These are phyloP conservation scores for Sylvia borin DNA, from an alignment of 2,797 vertebrate species.

Conservation along the genomic window DNA sequence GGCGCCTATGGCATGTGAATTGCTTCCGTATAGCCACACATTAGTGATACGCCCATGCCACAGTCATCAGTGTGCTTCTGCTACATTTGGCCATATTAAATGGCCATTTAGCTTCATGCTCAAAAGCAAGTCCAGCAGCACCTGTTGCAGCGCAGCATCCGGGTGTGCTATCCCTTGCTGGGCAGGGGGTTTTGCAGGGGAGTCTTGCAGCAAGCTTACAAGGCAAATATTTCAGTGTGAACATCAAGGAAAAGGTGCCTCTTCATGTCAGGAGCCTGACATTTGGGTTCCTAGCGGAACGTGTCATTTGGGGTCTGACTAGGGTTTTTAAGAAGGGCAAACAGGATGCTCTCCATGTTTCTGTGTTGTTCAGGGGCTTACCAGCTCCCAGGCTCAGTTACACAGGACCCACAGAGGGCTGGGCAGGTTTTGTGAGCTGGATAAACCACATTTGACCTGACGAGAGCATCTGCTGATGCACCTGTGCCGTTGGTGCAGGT, in stretches of 20 bases:
- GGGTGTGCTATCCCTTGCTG: neutral
- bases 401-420: rapidly evolving
- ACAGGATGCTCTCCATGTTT: neutral
- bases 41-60: rapidly evolving
- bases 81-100: rapidly evolving
- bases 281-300: neutral
- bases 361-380: neutral
- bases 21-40: rapidly evolving
- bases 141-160: neutral
- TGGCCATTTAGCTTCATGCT: neutral
- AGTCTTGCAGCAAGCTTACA: neutral
- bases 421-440: neutral
- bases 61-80: rapidly evolving
- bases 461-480: neutral
- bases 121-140: rapidly evolving
- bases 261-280: neutral
- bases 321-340: neutral
- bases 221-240: neutral
- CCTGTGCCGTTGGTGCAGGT: neutral
- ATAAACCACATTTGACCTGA: neutral
- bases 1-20: rapidly evolving
- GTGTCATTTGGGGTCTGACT: neutral
- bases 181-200: neutral
- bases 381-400: neutral
- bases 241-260: neutral